Conservation (phyloP, 37 sponge, comb jelly and placozoan genomes). For the Axinella damicornis region DNA sequence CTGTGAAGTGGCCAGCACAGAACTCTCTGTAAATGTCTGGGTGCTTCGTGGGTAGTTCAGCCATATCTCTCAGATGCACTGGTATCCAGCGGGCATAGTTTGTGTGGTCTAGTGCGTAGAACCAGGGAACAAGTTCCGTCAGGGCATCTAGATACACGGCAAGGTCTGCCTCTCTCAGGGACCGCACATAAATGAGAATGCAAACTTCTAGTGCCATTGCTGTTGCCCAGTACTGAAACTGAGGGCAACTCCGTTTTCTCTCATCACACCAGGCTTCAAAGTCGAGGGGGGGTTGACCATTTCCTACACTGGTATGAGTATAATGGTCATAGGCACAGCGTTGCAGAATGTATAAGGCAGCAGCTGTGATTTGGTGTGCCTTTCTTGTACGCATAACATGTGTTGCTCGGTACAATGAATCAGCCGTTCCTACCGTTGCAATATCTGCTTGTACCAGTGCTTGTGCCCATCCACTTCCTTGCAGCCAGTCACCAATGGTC, state of each 20-base stretch:
- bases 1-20: conserved; percentile 12
- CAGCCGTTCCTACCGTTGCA: conserved; percentile 29
- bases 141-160: conserved; percentile 40
- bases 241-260: conserved; percentile 22
- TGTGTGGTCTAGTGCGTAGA: conserved; percentile 43
- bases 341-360: too few relatives aligned
- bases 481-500: conserved; percentile 23
- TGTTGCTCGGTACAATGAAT: conserved; percentile 12
- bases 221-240: conserved; percentile 31
- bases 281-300: neutral
- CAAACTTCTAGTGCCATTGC: conserved; percentile 30
- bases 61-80: conserved; percentile 43
- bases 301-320: too few relatives aligned
- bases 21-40: conserved; percentile 23
- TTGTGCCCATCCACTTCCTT: conserved; percentile 36
- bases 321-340: too few relatives aligned
- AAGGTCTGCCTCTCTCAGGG: neutral
- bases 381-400: conserved; percentile 27
- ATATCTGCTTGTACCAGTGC: conserved; percentile 44
- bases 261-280: conserved; percentile 39
- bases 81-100: conserved; percentile 46
- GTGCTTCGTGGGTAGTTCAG: conserved; percentile 13
- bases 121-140: conserved; percentile 29
- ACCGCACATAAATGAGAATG: conserved; percentile 21
- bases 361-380: too few relatives aligned